Base-by-base conservation (phyloP, 2,888 invertebrate species). In the Philaethria dido region DNA sequence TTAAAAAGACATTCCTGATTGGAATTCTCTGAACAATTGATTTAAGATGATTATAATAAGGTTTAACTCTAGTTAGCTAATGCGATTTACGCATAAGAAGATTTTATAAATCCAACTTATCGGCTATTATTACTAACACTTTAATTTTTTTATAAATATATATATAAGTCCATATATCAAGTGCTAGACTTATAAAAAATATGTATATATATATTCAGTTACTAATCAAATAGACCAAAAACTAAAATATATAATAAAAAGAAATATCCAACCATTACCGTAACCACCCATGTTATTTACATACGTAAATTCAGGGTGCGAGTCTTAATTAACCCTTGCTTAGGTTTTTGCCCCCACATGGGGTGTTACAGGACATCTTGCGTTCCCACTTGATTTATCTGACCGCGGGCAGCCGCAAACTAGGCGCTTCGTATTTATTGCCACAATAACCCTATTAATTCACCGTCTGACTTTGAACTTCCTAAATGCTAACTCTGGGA, bases 401-500 rank as follows among this genome's bases (percentile, higher is more conserved):
- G 84, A 86, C 89, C 89, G 75, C 86, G 80, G 78, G 78, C 79
- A 77, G 75, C 89, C 90, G 79, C 90, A 88, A 88, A 87, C 89
- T 86, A 84, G 85, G 82, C 87, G 82, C 84, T 84, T 83, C 81
- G 86, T 92, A 92, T 92, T 92, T 92, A 92, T 92, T 88, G 88
- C 91, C 83, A 83, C 88, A 87, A 90, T 89, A 92, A 89, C 89
- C 89, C 90, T 86, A 92, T 91, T 92, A 92, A 92, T 91, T 89
- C 86, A 78, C 76, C 70, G 70, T 79, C 78, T 81, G 85, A 86
- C 85, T 89, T 87, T 84, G 86, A 85, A 86, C 84, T 84, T 79
- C 68, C 78, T 77, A 70, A 73, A 78, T 60, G 59, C 63, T 68
- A 61, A 66, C 70, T 65, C 71, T 62, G 71, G 70, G 73, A 70